Conservation (phyloP, 2,888 invertebrate species). For the Fragum sueziense region DNA sequence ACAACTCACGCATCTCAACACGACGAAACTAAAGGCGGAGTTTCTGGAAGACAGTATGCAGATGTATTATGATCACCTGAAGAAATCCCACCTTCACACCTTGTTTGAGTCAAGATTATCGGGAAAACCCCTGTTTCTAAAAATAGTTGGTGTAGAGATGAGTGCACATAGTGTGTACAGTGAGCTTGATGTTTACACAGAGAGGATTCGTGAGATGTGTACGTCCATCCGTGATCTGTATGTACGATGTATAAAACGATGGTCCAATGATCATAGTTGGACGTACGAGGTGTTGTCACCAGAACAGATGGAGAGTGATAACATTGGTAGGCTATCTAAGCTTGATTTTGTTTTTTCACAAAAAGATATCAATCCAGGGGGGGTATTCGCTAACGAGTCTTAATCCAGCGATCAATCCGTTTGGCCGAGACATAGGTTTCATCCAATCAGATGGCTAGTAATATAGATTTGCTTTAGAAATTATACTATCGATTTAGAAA, state of each 20-base stretch:
- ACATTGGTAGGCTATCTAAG: constrained; percentile 34
- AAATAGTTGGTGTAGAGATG: constrained; percentile 74
- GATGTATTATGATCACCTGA: constrained; percentile 65
- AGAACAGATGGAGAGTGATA: constrained; percentile 54
- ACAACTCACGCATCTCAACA: constrained; percentile 63
- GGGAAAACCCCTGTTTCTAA: constrained; percentile 72
- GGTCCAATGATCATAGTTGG: constrained; percentile 79
- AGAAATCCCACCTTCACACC: constrained; percentile 58
- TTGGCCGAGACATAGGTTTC: too few relatives aligned
- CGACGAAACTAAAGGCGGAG: constrained; percentile 54
- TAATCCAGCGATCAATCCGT: too few relatives aligned
- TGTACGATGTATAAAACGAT: constrained; percentile 72
- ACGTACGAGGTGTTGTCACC: constrained; percentile 56
- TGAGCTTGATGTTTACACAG: constrained; percentile 69
- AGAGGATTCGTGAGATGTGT: constrained; percentile 69
- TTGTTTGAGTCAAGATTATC: constrained; percentile 67
- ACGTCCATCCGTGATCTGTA: constrained; percentile 75
- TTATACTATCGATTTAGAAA: too few relatives aligned
- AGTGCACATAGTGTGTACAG: constrained; percentile 67
- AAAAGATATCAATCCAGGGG: too few relatives aligned
- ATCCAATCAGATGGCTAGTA: too few relatives aligned
- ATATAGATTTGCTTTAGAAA: too few relatives aligned
- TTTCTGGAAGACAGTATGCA: constrained; percentile 69
- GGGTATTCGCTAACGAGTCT: too few relatives aligned
- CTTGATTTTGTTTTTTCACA: too few relatives aligned